Evolutionary conservation across 2,797 vertebrate species (phyloP), one percentile per base, ranked within the genome.

Genomic region (Oceanodroma leucorhoa): DNA sequence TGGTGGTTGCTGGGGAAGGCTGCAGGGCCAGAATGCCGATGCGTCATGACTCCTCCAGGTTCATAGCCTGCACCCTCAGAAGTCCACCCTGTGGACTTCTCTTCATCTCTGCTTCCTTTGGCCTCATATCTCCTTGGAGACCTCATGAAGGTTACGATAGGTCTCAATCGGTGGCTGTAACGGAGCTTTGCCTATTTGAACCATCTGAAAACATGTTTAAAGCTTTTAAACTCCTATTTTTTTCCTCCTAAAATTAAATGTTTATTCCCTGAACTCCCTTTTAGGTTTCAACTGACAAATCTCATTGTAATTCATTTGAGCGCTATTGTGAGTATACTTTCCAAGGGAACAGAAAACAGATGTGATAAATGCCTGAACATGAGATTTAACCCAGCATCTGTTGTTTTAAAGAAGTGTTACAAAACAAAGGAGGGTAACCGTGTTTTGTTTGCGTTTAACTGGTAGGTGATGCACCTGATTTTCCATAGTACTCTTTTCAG

Each of bases 341-440:
- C 85, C 85, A 89, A 71, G 85, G 80, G 91, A 94, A 65, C 58
- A 67, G 84, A 79, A 92, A 94, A 36, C 85, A 94, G 92, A 80
- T 93, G 84, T 87, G 72, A 65, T 87, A 91, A 93, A 90, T 91
- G 76, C 90, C 83, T 72, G 80, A 95, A 77, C 83, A 83, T 81
- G 89, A 95, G 95, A 82, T 91, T 82, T 70, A 90, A 83, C 40
- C 40, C 55, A 45, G 45, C 70, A 60, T 90, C 85, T 96, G 79
- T 86, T 91, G 87, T 86, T 96, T 91, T 79, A 94, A 88, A 91
- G 76, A 91, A 79, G 66, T 9, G 1, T 88, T 91, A 51, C 54
- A 73, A 90, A 91, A 96, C 82, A 81, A 86, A 83, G 43, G 38
- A 84, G 43, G 22, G 19, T 69, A 73, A 38, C 48, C 0, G 2